Percentiles rank a stretch among this genome's conserved stretches.
Evolutionary conservation across 2,888 invertebrate species (phyloP).

Genomic region (Tenthredo livida): DNA sequence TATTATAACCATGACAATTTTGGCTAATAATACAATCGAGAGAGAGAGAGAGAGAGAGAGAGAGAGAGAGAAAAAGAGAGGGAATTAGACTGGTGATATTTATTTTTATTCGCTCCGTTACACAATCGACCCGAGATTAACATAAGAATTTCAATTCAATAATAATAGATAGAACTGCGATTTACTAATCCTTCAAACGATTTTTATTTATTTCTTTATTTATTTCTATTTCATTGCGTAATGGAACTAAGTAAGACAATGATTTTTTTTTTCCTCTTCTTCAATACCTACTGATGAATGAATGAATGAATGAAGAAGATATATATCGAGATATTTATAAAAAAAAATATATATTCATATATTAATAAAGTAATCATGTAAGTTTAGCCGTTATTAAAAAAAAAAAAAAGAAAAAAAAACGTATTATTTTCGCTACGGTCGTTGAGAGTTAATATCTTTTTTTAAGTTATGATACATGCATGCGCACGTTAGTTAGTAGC

Average conservation of each 20-base stretch:
- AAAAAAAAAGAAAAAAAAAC: background rate
- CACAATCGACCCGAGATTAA: background rate
- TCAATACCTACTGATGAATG: background rate
- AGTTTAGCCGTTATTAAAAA: background rate
- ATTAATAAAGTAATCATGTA: background rate
- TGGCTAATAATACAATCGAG: too few relatives aligned
- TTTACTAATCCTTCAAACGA: background rate
- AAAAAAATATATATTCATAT: background rate
- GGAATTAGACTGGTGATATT: background rate
- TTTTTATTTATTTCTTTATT: background rate
- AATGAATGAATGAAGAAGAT: background rate
- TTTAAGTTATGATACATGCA: background rate
- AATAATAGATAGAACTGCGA: background rate
- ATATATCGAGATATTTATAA: background rate
- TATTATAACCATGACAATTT: too few relatives aligned
- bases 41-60: background rate
- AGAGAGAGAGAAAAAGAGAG: background rate
- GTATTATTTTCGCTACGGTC: background rate
- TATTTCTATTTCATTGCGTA: background rate
- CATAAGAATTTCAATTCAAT: background rate
- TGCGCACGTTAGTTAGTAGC: background rate
- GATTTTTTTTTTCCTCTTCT: background rate
- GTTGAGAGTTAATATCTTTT: background rate
- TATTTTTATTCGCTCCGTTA: background rate
- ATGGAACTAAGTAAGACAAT: background rate